A percentile compares a stretch with the other conserved stretches of the same genome.
phyloP scores from a whole-genome alignment of 2,888 invertebrate species.

The Epirrhoe alternata region DNA sequence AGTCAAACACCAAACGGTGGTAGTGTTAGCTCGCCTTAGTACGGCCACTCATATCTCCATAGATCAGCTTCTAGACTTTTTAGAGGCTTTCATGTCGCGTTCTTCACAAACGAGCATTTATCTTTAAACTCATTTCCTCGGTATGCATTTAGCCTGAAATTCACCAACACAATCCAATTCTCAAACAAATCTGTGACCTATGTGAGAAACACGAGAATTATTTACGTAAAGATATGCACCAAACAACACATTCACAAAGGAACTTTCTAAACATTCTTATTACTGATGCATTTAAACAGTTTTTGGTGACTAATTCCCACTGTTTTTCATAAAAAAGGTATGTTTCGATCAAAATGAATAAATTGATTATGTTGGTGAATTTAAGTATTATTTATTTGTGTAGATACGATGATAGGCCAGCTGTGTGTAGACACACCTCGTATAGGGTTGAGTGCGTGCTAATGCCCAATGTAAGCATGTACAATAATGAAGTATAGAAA shows the following conservation, averaged over 20 bases:
- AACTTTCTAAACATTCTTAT: neutral
- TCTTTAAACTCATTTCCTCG: conserved; percentile 68
- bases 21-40: conserved; percentile 33
- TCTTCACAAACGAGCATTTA: conserved; percentile 66
- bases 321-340: too few relatives aligned
- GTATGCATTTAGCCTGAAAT: conserved; percentile 64
- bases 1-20: conserved; percentile 34
- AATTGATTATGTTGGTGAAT: conserved; percentile 10
- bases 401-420: conserved; percentile 27
- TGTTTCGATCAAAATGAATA: neutral
- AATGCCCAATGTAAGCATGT: conserved; percentile 69
- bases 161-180: conserved; percentile 10
- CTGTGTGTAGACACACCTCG: conserved; percentile 26
- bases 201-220: too few relatives aligned
- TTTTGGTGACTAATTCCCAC: too few relatives aligned
- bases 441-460: conserved; percentile 43
- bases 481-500: conserved; percentile 80
- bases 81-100: conserved; percentile 67
- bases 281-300: too few relatives aligned
- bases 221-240: neutral
- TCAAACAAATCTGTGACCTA: neutral
- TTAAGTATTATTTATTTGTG: conserved; percentile 55
- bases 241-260: neutral
- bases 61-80: conserved; percentile 74
- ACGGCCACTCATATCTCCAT: conserved; percentile 52